phyloP scores from a whole-genome alignment of 2,113 vertebrate species.

The Turdus rufiventris region DNA sequence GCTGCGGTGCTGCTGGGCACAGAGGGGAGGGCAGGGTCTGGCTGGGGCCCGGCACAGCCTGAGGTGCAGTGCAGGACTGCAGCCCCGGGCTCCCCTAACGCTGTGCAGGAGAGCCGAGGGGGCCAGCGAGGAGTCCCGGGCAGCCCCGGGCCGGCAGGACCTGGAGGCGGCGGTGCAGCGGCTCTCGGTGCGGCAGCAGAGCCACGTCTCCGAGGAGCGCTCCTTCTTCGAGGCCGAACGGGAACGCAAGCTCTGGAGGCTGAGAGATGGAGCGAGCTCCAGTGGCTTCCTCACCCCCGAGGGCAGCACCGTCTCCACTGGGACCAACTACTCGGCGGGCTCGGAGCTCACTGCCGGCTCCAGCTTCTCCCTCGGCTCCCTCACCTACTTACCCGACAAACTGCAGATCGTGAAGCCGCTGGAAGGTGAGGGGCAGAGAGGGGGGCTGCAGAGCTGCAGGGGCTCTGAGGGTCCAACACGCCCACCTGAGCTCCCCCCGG shows the following conservation, averaged over 20 bases:
- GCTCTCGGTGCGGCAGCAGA: slow-evolving; percentile 78
- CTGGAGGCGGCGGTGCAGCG: slow-evolving; percentile 80
- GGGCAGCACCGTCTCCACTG: slow-evolving; percentile 75
- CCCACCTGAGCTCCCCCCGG: background rate
- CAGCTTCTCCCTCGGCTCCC: slow-evolving; percentile 73
- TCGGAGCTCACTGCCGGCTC: slow-evolving; percentile 74
- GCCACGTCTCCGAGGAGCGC: slow-evolving; percentile 71
- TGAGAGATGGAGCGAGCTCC: slow-evolving; percentile 71
- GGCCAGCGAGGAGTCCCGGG: slow-evolving; percentile 41
- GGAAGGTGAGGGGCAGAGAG: slow-evolving; percentile 72
- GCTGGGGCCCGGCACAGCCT: background rate
- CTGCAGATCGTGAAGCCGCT: slow-evolving; percentile 88
- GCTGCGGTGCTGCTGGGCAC: background rate
- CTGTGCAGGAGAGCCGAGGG: background rate
- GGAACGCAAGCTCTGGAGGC: slow-evolving; percentile 70
- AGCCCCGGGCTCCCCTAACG: background rate
- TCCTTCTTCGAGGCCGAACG: slow-evolving; percentile 83
- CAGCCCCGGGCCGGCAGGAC: slow-evolving; percentile 77
- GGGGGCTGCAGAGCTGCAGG: background rate
- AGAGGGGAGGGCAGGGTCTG: background rate
- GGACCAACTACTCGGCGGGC: slow-evolving; percentile 77
- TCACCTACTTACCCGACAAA: slow-evolving; percentile 80
- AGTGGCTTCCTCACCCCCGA: slow-evolving; percentile 81
- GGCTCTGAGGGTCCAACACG: rapidly evolving
- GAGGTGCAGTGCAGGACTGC: rapidly evolving